Percentiles rank a stretch among this genome's conserved stretches.
Conservation (phyloP, 2,113 vertebrate genomes). For the Tiliqua scincoides region DNA sequence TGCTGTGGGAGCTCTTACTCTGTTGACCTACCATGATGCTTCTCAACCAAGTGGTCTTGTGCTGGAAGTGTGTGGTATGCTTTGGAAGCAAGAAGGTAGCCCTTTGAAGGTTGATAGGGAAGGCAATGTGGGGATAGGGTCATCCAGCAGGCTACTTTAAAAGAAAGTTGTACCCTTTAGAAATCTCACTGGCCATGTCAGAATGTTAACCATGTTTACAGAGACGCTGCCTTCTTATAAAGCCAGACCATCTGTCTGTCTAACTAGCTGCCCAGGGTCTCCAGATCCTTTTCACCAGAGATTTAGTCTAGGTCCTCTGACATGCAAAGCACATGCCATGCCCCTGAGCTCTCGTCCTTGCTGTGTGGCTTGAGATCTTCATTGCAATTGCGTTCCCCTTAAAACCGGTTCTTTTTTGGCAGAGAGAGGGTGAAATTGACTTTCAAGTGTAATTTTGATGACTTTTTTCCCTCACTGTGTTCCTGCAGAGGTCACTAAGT, state of each 20-base stretch:
- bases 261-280: neutral
- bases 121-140: neutral
- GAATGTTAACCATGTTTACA: neutral
- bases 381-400: neutral
- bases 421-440: neutral
- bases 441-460: neutral
- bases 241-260: neutral
- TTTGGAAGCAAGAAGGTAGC: neutral
- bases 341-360: too few species aligned
- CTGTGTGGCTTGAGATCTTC: accelerated
- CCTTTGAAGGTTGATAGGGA: neutral
- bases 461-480: neutral
- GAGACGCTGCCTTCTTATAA: neutral
- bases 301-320: neutral
- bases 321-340: neutral
- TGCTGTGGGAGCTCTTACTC: neutral
- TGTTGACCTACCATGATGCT: neutral
- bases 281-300: neutral
- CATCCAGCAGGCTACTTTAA: neutral
- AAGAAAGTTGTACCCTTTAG: too few species aligned
- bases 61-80: neutral
- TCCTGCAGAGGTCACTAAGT: neutral
- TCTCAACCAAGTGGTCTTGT: neutral
- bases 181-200: too few species aligned
- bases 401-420: neutral